phyloP scores from a whole-genome alignment of 2,113 vertebrate species.

The Malurus alboscapulatus region DNA sequence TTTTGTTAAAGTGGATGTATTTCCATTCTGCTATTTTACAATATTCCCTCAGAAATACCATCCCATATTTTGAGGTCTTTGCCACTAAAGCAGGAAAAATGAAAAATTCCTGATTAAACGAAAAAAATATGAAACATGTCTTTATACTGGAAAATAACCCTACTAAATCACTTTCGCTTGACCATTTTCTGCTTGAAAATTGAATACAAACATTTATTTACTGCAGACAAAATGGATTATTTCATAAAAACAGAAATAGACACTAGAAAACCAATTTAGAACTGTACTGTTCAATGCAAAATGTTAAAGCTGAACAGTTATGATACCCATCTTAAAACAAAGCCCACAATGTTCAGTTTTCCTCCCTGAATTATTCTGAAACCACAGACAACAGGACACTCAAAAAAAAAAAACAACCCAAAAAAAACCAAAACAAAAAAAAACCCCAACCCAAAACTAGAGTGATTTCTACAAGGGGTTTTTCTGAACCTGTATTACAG shows the following conservation, averaged over 20 bases:
- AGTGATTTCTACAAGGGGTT: not conserved
- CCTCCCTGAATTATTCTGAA: not conserved
- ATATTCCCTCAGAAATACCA: not conserved
- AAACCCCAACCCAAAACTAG: too few species aligned
- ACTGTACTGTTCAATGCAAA: not conserved
- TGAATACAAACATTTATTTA: not conserved
- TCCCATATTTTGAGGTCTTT: not conserved
- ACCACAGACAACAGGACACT: not conserved
- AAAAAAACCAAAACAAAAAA: not conserved
- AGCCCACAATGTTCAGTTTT: not conserved
- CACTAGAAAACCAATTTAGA: not conserved
- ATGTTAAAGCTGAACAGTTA: not conserved
- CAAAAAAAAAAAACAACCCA: not conserved
- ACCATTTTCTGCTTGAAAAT: not conserved
- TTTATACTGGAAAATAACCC: not conserved
- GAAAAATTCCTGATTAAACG: not conserved
- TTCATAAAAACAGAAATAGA: not conserved
- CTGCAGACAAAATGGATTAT: not conserved
- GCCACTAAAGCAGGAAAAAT: not conserved
- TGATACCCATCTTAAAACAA: not conserved
- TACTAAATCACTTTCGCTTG: not conserved
- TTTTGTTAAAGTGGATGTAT: conserved; percentile 11
- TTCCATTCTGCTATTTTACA: not conserved
- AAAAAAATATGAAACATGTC: not conserved
- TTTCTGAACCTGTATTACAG: not conserved